Base-by-base conservation (phyloP, 2,113 vertebrate genomes). In the Periophthalmus modestus region DNA sequence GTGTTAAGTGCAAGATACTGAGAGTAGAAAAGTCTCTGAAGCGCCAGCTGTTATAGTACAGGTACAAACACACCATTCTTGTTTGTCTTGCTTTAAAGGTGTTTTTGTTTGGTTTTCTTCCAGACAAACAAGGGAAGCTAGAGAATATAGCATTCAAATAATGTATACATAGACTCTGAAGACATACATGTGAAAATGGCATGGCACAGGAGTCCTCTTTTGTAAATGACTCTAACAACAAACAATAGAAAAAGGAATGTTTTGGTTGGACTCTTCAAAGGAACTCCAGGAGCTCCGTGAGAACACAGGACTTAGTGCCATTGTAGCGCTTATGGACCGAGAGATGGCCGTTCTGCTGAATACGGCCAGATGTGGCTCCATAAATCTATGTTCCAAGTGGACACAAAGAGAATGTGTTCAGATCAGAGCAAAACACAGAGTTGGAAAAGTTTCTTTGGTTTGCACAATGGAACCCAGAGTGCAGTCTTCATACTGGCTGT, bases 1-100 rank as follows among this genome's bases (percentile, higher is more conserved):
- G 92, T 94, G 93, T 93, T 72, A 90, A 95, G 94, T 95, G 93
- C 92, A 95, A 96, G 89, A 90, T 94, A 94, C 75, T 94, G 83
- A 94, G 87, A 94, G 89, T 93, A 92, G 83, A 94, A 87, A 93
- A 88, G 82, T 89, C 75, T 88, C 90, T 89, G 91, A 95, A 93
- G 93, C 54, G 89, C 80, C 85, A 85, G 84, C 87, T 91, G 77
- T 81, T 77, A 73, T 75, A 74, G 80, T 77, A 71, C 72, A 74
- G 78, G 85, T 78, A 79, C 77, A 87, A 91, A 92, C 87, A 90
- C 82, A 92, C 90, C 90, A 92, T 87, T 85, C 77, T 91, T 92
- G 84, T 91, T 88, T 94, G 84, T 90, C 73, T 86, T 78, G 55
- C 73, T 85, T 87, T 81, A 72, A 85, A 89, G 72, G 70, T 82